Evolutionary conservation across 2,113 vertebrate genomes (phyloP).

Genomic region (Probosciger aterrimus): DNA sequence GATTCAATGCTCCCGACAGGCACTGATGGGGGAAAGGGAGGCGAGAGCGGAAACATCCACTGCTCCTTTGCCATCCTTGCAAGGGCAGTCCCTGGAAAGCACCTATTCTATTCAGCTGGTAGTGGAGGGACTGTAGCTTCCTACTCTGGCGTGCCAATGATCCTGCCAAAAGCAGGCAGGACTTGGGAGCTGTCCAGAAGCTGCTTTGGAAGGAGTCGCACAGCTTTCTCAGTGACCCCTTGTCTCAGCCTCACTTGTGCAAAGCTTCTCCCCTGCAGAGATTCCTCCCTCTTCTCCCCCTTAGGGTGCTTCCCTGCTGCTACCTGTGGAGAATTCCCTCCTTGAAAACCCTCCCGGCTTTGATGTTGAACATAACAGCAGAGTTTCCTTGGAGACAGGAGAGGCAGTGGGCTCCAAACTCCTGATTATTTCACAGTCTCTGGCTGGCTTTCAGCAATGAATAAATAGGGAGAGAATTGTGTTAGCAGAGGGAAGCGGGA

Average conservation of each 20-base stretch:
- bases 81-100: not conserved
- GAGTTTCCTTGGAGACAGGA: conserved; percentile 34
- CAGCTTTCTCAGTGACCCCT: not conserved
- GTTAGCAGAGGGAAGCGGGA: not conserved
- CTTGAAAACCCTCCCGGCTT: not conserved
- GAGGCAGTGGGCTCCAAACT: not conserved
- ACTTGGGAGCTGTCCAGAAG: not conserved
- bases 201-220: not conserved
- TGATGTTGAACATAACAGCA: not conserved
- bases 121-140: not conserved
- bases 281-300: not conserved
- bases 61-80: not conserved
- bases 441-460: not conserved
- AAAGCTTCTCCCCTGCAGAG: not conserved
- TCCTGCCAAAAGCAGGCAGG: not conserved
- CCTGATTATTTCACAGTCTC: not conserved
- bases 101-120: not conserved
- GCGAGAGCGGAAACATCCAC: not conserved
- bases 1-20: not conserved
- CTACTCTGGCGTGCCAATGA: not conserved
- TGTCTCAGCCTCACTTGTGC: not conserved
- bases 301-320: not conserved
- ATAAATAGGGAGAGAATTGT: not conserved
- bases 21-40: not conserved
- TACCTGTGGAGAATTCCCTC: not conserved